phyloP scores from a whole-genome alignment of 1,140 invertebrate species.

The Thalassaphorura encarpata region DNA sequence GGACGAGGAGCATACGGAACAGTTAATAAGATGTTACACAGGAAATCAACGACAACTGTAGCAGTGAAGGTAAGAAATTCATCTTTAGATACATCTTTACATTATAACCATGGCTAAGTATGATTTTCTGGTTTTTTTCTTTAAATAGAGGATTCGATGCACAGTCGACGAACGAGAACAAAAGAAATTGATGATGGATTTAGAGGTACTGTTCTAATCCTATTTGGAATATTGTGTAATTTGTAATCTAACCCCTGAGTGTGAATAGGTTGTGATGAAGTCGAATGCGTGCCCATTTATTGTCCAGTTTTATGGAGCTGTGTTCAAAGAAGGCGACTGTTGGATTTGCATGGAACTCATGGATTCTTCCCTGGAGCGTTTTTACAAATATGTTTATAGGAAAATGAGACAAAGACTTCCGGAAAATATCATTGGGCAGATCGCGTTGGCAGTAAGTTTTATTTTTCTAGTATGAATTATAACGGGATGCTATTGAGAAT shows the following conservation, averaged over 20 bases:
- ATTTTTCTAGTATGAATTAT: conserved; percentile 17
- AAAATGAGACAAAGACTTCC: conserved; percentile 64
- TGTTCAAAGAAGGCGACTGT: conserved; percentile 91
- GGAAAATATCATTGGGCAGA: conserved; percentile 89
- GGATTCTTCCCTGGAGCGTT: conserved; percentile 96
- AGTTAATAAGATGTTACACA: conserved; percentile 92
- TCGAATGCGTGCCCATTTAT: conserved; percentile 93
- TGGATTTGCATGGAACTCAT: conserved; percentile 99
- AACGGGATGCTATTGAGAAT: too few species aligned
- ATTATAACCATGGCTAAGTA: not conserved
- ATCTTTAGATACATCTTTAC: too few species aligned
- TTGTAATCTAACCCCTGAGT: not conserved
- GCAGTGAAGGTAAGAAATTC: conserved; percentile 80
- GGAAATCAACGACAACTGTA: conserved; percentile 76
- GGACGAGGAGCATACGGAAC: conserved; percentile 92
- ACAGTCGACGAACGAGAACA: conserved; percentile 86
- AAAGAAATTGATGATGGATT: conserved; percentile 91
- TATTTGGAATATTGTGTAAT: conserved; percentile 7
- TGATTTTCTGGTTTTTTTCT: not conserved
- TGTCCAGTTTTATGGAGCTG: conserved; percentile 93
- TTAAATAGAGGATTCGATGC: conserved; percentile 72
- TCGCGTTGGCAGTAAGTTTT: conserved; percentile 77
- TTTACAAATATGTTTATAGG: conserved; percentile 73
- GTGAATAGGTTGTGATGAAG: conserved; percentile 61
- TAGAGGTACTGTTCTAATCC: conserved; percentile 56